Evolutionary conservation across 2,113 vertebrate species (phyloP).

Genomic region (Recurvirostra avosetta): DNA sequence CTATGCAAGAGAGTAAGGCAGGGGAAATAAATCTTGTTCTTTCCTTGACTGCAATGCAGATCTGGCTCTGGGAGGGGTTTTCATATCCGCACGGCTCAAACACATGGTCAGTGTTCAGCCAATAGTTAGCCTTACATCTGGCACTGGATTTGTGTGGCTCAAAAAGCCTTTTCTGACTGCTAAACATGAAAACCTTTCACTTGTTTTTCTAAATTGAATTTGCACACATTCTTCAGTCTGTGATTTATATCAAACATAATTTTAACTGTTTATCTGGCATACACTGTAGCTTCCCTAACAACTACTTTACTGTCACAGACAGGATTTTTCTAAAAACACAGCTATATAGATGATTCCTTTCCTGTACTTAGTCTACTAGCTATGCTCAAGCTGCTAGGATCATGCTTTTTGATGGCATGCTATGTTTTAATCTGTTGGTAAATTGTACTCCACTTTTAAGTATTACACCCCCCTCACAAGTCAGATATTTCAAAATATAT

Average conservation of each 20-base stretch:
- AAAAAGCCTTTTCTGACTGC: neutral
- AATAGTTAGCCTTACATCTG: constrained; percentile 32
- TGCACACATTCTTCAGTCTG: neutral
- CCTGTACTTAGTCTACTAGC: neutral
- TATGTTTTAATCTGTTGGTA: neutral
- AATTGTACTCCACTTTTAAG: neutral
- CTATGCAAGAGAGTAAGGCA: neutral
- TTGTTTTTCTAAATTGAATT: neutral
- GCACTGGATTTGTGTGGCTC: neutral
- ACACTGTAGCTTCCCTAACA: neutral
- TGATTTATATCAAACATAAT: neutral
- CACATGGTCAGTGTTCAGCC: constrained; percentile 34
- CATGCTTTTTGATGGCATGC: neutral
- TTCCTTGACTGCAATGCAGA: constrained; percentile 69
- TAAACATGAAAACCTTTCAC: neutral
- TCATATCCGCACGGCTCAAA: neutral
- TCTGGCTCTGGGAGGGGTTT: constrained; percentile 56
- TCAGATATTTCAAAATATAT: neutral
- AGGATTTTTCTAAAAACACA: neutral
- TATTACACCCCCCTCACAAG: neutral
- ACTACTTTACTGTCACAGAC: neutral
- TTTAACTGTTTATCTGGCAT: constrained; percentile 1
- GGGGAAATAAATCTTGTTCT: constrained; percentile 48
- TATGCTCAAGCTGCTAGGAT: neutral
- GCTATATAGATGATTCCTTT: neutral